phyloP scores from a whole-genome alignment of 2,888 invertebrate species.

The Pristionchus mayeri region DNA sequence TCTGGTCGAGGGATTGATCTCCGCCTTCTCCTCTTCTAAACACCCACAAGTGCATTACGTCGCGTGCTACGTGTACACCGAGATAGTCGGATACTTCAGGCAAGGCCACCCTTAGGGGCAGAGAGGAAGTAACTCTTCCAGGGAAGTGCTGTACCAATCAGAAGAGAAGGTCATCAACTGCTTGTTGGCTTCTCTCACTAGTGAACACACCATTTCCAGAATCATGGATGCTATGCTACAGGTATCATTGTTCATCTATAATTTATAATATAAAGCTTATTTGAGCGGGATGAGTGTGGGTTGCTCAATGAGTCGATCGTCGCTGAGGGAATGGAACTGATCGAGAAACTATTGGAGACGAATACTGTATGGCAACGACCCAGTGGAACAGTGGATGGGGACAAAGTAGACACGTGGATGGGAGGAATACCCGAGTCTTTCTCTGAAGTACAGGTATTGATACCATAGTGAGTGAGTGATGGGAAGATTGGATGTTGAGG shows the following conservation, averaged over 20 bases:
- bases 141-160: slow-evolving; percentile 43
- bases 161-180: slow-evolving; percentile 40
- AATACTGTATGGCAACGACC: slow-evolving; percentile 55
- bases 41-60: slow-evolving; percentile 57
- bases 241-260: not conserved
- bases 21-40: slow-evolving; percentile 50
- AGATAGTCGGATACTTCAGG: slow-evolving; percentile 43
- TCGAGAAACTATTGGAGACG: slow-evolving; percentile 56
- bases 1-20: slow-evolving; percentile 55
- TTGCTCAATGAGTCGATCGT: slow-evolving; percentile 45
- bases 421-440: slow-evolving; percentile 45
- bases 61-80: slow-evolving; percentile 57
- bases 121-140: not conserved
- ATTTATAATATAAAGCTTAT: not conserved
- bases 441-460: slow-evolving; percentile 16
- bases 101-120: not conserved
- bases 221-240: slow-evolving; percentile 43
- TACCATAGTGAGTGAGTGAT: not conserved
- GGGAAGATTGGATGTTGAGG: slow-evolving; percentile 28
- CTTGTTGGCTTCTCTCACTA: not conserved
- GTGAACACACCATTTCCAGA: not conserved
- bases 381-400: slow-evolving; percentile 29
- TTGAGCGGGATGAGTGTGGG: slow-evolving; percentile 33
- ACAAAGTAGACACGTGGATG: slow-evolving; percentile 42
- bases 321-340: slow-evolving; percentile 50